Evolutionary conservation across 1,140 invertebrate genomes (phyloP), one percentile per base, ranked within the genome.

Genomic region (Mamestra configurata): DNA sequence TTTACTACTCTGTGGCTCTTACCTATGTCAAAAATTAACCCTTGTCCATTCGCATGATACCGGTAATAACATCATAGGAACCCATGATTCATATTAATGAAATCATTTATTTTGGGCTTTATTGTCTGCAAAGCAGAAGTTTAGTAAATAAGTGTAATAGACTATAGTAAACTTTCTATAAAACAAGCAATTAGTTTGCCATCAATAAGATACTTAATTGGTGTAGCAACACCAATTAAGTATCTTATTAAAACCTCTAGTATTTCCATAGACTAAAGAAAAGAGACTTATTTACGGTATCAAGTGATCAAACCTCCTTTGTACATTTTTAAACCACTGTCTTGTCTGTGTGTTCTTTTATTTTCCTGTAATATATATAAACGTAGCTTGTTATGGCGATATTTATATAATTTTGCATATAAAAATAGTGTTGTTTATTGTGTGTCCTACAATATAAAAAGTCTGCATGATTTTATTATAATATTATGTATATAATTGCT

Each of bases 21-120:
- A 43, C 10, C n/a, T 49, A 18, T 76, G 24, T 76, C 57, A 64
- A 57, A 46, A 20, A 61, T 76, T 64, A 76, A 76, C 57, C 73
- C 40, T 31, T 64, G 20, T 64, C 24, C 40, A 35, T 46, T 76
- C 40, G 57, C 31, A 59, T 61, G 73, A 75, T 43, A 46, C 53
- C 73, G 73, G 40, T 27, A 61, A 57, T 57, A 57, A 57, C 53
- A 6, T 27, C 10, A 13, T 10, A 57, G 4, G 4, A 10, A 8
- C 1, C 24, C 22, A 5, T n/a, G n/a, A n/a, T n/a, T n/a, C n/a
- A n/a, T 57, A 53, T 49, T 49, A 49, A 2, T 49, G 13, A n/a
- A n/a, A 11, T n/a, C 6, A 40, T 40, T 40, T 6, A 20, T 57
- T 24, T n/a, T n/a, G n/a, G n/a, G n/a, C 53, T 22, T 27, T 57